phyloP scores from a whole-genome alignment of 2,888 invertebrate genomes.

The Apamea anceps region DNA sequence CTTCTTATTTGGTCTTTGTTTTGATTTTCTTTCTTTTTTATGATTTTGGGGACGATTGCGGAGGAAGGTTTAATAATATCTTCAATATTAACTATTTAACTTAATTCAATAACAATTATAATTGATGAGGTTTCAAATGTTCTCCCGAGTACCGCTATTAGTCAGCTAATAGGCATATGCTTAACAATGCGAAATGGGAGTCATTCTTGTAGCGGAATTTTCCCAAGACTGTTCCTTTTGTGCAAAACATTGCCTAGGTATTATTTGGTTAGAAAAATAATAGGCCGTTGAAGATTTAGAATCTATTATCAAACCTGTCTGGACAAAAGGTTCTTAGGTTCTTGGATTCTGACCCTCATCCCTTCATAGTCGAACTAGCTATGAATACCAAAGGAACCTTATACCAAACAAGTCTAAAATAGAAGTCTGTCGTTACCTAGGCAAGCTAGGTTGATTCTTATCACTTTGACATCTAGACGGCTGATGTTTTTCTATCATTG shows the following conservation, averaged over 20 bases:
- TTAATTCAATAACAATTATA: neutral
- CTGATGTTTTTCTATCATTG: conserved; percentile 58
- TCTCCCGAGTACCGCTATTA: neutral
- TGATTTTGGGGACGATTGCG: neutral
- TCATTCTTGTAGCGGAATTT: neutral
- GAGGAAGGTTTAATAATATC: neutral
- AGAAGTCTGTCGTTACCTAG: neutral
- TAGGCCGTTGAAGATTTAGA: neutral
- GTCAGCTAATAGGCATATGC: neutral
- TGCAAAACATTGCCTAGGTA: neutral
- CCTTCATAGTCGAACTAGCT: neutral
- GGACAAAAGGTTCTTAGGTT: neutral
- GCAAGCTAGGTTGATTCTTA: conserved; percentile 30
- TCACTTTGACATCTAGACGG: conserved; percentile 36
- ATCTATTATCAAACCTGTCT: conserved; percentile 6
- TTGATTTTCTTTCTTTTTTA: neutral
- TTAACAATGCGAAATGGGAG: neutral
- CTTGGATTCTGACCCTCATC: neutral
- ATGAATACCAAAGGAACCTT: neutral
- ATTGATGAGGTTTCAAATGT: neutral
- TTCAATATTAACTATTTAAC: neutral
- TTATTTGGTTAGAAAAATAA: conserved; percentile 7
- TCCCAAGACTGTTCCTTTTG: neutral
- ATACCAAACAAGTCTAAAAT: neutral
- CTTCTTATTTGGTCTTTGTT: neutral